These are phyloP conservation scores for Eupithecia subumbrata DNA, from an alignment of 2,888 invertebrate genomes.

Conservation along the genomic window DNA sequence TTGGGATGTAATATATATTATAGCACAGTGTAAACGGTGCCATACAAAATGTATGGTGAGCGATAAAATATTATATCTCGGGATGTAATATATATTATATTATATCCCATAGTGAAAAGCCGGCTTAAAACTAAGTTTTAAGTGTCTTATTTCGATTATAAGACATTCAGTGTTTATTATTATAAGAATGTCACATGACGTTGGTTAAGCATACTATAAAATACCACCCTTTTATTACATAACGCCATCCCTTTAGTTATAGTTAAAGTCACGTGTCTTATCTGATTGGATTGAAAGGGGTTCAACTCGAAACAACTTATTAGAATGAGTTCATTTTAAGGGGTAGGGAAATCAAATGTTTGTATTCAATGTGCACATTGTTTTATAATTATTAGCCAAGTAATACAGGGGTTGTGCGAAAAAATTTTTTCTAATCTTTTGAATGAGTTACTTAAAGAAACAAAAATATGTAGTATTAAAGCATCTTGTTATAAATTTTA, in stretches of 20 bases:
- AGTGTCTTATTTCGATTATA: not conserved
- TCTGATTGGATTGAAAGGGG: constrained; percentile 20
- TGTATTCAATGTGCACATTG: not conserved
- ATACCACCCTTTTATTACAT: not conserved
- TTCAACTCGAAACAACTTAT: constrained; percentile 16
- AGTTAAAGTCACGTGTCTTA: constrained; percentile 25
- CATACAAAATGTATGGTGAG: too few species aligned
- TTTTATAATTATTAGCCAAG: not conserved
- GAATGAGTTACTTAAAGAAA: not conserved
- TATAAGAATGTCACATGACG: not conserved
- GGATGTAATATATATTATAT: too few species aligned
- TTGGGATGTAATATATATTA: too few species aligned
- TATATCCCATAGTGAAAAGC: too few species aligned
- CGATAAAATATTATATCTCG: too few species aligned
- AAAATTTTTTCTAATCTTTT: not conserved
- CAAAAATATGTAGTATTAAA: not conserved
- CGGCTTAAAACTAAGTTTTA: too few species aligned
- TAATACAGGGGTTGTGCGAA: not conserved
- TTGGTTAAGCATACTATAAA: constrained; percentile 47
- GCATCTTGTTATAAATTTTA: too few species aligned
- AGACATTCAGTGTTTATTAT: not conserved
- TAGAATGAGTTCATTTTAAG: constrained; percentile 13
- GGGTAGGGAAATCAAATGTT: constrained; percentile 7
- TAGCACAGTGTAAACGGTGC: too few species aligned
- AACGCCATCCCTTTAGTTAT: not conserved